Conservation (phyloP, 2,113 vertebrate species). For the Chrysochloris asiatica region DNA sequence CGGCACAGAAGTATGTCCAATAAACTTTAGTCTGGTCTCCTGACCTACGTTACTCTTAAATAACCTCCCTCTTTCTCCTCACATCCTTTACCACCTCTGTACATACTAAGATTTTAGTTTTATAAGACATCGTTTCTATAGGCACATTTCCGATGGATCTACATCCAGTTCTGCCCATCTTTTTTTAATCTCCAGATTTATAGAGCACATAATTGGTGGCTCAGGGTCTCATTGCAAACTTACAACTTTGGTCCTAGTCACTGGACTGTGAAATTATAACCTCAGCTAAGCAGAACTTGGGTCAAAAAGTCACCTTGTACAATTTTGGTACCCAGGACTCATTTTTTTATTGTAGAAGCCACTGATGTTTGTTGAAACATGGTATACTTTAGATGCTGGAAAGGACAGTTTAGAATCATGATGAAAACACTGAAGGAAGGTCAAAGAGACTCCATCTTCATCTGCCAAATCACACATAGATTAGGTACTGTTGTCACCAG, state of each 20-base stretch:
- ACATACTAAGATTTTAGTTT: background rate
- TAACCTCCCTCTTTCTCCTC: background rate
- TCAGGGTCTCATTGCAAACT: background rate
- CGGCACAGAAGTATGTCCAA: background rate
- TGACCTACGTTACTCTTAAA: background rate
- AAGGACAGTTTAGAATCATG: background rate
- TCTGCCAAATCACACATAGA: background rate
- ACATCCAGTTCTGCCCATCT: background rate
- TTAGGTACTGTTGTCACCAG: background rate
- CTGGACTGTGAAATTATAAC: conserved; percentile 47
- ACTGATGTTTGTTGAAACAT: background rate
- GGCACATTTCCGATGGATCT: background rate
- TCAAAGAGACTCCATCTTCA: background rate
- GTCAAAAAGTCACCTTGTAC: background rate
- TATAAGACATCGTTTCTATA: too few relatives aligned
- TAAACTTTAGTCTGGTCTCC: too few relatives aligned
- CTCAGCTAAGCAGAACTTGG: background rate
- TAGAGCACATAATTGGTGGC: too few relatives aligned
- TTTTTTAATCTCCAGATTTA: background rate
- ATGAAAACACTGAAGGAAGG: background rate
- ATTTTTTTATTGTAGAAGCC: background rate
- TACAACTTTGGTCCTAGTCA: background rate
- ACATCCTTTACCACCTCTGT: background rate
- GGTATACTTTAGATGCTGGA: too few relatives aligned
- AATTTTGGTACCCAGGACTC: background rate